Percentiles rank a stretch among this genome's conserved stretches.
phyloP scores from a whole-genome alignment of 2,113 vertebrate genomes.

The Perognathus longimembris region DNA sequence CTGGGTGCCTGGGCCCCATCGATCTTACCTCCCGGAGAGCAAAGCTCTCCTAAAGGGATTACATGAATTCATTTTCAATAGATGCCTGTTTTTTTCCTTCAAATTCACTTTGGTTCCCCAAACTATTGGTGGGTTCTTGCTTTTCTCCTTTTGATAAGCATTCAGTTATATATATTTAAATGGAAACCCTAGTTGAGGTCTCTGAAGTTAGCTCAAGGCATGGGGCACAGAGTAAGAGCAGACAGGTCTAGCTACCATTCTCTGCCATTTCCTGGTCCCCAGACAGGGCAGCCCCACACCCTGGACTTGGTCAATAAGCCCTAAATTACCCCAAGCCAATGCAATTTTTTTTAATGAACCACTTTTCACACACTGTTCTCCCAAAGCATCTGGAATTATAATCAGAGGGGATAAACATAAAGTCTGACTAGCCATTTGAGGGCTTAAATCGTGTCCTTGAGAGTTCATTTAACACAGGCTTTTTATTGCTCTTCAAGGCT shows the following conservation, averaged over 20 bases:
- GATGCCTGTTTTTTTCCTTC: not conserved
- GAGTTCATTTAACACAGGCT: conserved; percentile 83
- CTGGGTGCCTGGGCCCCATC: not conserved
- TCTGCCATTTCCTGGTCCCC: not conserved
- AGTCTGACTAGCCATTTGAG: conserved; percentile 74
- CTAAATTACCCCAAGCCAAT: conserved; percentile 58
- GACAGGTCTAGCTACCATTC: not conserved
- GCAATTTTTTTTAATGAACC: conserved; percentile 71
- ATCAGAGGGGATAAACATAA: conserved; percentile 73
- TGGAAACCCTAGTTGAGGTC: not conserved
- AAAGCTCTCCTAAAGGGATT: not conserved
- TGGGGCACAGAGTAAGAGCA: not conserved
- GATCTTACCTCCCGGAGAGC: not conserved
- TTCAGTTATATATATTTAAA: conserved; percentile 26
- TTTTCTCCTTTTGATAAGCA: not conserved
- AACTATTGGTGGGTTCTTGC: not conserved
- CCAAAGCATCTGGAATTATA: conserved; percentile 71
- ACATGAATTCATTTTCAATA: conserved; percentile 10
- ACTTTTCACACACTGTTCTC: conserved; percentile 57
- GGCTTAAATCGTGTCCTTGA: conserved; percentile 76
- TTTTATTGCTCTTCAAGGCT: conserved; percentile 83
- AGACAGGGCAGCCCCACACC: not conserved
- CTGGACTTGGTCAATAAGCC: conserved; percentile 71
- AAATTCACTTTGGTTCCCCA: not conserved
- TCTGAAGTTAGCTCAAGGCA: conserved; percentile 29